Evolutionary conservation across 2,113 vertebrate genomes (phyloP).

Genomic region (Polypterus bichir): DNA sequence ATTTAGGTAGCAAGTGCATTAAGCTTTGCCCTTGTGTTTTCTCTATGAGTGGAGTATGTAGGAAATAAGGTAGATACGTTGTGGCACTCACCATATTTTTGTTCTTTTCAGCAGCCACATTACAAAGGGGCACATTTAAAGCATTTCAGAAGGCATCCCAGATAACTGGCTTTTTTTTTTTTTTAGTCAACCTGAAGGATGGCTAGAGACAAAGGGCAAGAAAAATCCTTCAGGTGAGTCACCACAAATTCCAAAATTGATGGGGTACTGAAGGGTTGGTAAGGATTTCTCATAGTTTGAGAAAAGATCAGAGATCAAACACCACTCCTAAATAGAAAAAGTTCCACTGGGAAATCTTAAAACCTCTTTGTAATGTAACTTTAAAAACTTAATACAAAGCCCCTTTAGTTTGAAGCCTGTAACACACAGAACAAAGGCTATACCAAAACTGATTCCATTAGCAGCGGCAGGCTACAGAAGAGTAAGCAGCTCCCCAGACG

Average conservation of each 20-base stretch:
- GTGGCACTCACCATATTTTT: constrained; percentile 59
- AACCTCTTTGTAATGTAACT: constrained; percentile 72
- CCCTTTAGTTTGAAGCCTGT: constrained; percentile 50
- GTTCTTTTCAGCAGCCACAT: constrained; percentile 54
- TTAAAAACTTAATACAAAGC: constrained; percentile 70
- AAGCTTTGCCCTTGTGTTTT: constrained; percentile 51
- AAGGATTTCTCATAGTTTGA: constrained; percentile 58
- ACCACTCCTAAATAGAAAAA: constrained; percentile 58
- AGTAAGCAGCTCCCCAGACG: constrained; percentile 45
- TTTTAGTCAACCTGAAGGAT: constrained; percentile 41
- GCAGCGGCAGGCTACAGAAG: constrained; percentile 44
- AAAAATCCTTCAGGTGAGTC: constrained; percentile 72
- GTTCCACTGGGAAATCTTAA: constrained; percentile 66
- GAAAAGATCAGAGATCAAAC: constrained; percentile 72
- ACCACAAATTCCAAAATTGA: constrained; percentile 68
- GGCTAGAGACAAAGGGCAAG: constrained; percentile 48
- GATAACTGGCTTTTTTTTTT: constrained; percentile 3
- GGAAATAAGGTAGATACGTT: constrained; percentile 62
- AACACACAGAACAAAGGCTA: constrained; percentile 58
- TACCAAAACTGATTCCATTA: constrained; percentile 66
- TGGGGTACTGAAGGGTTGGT: constrained; percentile 62
- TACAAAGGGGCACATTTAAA: constrained; percentile 56
- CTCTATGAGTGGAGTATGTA: constrained; percentile 60
- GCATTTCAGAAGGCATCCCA: constrained; percentile 49
- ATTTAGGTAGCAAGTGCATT: constrained; percentile 69